Conservation (phyloP, 2,113 vertebrate species). For the Tetrao urogallus region DNA sequence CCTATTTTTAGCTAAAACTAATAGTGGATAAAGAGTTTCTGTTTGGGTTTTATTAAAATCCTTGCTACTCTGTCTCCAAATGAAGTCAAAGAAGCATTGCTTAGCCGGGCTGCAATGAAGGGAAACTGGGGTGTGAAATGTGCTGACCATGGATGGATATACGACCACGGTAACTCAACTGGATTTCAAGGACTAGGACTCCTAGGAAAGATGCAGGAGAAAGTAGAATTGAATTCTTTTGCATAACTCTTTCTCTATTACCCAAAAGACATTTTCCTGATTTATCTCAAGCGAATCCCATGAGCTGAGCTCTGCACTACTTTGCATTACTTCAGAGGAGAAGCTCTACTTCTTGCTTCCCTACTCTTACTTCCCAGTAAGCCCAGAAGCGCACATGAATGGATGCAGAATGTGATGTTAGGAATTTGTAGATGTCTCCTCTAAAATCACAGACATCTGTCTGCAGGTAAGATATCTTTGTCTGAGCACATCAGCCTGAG, state of each 20-base stretch:
- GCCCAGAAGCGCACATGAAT: not conserved
- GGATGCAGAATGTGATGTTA: too few species aligned
- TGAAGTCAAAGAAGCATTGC: not conserved
- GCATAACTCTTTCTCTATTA: not conserved
- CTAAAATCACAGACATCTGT: not conserved
- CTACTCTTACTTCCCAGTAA: too few species aligned
- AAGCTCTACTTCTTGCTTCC: not conserved
- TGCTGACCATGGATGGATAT: not conserved
- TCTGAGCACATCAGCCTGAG: not conserved
- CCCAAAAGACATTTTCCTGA: not conserved
- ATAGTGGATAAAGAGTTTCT: conserved; percentile 47
- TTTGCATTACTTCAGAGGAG: not conserved
- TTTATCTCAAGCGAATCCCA: not conserved
- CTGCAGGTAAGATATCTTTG: not conserved
- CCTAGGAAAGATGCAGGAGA: not conserved
- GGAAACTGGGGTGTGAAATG: not conserved
- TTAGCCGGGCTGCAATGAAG: not conserved
- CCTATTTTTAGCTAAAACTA: conserved; percentile 59
- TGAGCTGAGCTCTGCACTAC: not conserved
- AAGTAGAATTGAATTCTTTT: not conserved
- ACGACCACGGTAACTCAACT: not conserved
- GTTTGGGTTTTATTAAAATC: conserved; percentile 34
- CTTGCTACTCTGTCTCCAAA: not conserved
- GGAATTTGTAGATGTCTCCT: not conserved
- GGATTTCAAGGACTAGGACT: not conserved